Percentiles rank a stretch among this genome's conserved stretches.
Conservation (phyloP, 2,797 vertebrate genomes). For the Myotis planiceps region DNA sequence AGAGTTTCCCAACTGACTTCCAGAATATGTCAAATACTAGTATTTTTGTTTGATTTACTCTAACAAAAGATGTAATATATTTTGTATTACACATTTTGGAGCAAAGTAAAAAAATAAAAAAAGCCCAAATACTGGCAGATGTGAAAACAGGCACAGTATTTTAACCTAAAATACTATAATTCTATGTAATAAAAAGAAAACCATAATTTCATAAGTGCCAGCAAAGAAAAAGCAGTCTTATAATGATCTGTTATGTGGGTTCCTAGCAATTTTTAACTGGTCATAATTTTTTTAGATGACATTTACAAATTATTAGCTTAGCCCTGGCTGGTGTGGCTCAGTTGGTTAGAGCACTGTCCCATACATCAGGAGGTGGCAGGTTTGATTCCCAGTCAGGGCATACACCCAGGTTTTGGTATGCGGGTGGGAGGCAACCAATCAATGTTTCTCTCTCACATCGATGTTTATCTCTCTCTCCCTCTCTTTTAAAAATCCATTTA, state of each 20-base stretch:
- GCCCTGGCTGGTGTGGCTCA: not conserved
- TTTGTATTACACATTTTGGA: conserved; percentile 8
- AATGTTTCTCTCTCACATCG: not conserved
- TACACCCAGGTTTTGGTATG: not conserved
- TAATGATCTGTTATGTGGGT: not conserved
- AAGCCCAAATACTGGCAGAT: not conserved
- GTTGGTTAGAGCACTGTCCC: not conserved
- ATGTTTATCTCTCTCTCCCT: not conserved
- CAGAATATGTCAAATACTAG: not conserved
- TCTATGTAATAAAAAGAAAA: not conserved
- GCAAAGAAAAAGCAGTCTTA: not conserved
- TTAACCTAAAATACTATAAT: not conserved
- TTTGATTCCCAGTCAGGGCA: not conserved
- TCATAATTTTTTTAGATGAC: not conserved
- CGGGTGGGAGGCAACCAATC: not conserved
- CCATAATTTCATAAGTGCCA: not conserved
- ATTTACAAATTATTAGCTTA: not conserved
- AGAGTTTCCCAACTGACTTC: not conserved
- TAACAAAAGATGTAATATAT: not conserved
- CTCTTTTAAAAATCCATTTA: not conserved
- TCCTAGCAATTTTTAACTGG: conserved; percentile 20
- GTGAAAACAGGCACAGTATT: not conserved
- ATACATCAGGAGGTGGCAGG: not conserved
- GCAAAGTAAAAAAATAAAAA: not conserved
- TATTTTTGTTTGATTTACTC: not conserved